These are phyloP conservation scores for Cyclophora albipunctata DNA, from an alignment of 2,888 invertebrate species.

Conservation along the genomic window DNA sequence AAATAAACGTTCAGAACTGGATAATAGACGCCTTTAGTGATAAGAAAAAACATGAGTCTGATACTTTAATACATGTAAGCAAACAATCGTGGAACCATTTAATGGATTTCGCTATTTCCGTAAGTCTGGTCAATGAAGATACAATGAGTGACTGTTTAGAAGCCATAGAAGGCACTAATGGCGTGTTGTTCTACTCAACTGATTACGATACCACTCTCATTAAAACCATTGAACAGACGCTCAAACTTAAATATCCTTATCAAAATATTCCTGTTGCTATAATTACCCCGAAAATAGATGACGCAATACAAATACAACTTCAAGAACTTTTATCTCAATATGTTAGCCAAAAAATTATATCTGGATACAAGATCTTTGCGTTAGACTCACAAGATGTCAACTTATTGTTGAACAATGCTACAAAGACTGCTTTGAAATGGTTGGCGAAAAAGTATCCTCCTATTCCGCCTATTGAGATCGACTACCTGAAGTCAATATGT, in stretches of 20 bases:
- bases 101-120: conserved; percentile 65
- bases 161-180: conserved; percentile 62
- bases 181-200: conserved; percentile 50
- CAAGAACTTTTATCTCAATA: conserved; percentile 36
- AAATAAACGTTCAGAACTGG: conserved; percentile 65
- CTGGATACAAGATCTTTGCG: conserved; percentile 49
- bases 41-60: conserved; percentile 41
- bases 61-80: conserved; percentile 50
- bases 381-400: conserved; percentile 40
- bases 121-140: conserved; percentile 44
- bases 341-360: conserved; percentile 43
- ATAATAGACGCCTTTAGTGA: conserved; percentile 62
- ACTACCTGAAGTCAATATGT: conserved; percentile 72
- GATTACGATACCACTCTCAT: conserved; percentile 38
- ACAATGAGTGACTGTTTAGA: conserved; percentile 30
- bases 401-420: conserved; percentile 39
- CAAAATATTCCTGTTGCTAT: conserved; percentile 59
- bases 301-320: conserved; percentile 26
- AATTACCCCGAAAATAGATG: conserved; percentile 39
- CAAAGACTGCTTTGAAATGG: conserved; percentile 64
- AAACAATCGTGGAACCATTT: conserved; percentile 66
- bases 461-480: conserved; percentile 74
- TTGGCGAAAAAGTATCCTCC: conserved; percentile 66
- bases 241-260: conserved; percentile 53
- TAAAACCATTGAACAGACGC: conserved; percentile 38